Base-by-base conservation (phyloP, 2,797 vertebrate species). In the Tolypeutes matacus region DNA sequence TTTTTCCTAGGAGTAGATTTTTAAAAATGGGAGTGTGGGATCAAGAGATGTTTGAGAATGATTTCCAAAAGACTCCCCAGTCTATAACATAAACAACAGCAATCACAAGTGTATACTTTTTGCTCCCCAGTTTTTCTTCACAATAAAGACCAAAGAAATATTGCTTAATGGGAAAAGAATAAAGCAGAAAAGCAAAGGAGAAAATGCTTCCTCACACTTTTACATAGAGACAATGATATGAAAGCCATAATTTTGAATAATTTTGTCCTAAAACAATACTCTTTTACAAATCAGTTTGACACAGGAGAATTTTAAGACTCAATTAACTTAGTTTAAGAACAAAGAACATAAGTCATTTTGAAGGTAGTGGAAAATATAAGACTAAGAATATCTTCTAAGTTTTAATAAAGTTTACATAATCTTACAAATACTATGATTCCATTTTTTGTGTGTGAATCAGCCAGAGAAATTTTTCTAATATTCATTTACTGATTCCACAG, bases 401-500 rank as follows among this genome's bases (percentile, higher is more conserved):
- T 77, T 89, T 85, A 94, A 94, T 12, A 67, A 93, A 12, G 31
- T 69, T 92, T 86, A 90, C 2, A 53, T 29, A 77, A 73, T 81
- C 42, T 82, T 81, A 75, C 4, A 85, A 42, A 86, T 21, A 86
- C 27, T 46, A 20, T 93, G 65, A 60, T n/a, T 20, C 49, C 60
- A 39, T 64, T 94, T 56, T 76, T 94, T 83, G 18, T 17, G 62
- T 39, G 69, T 42, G 39, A 69, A 81, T 75, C 25, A 27, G 18
- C n/a, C 27, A 65, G 49, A 93, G 17, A 39, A 88, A 91, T 80
- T 81, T 86, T 92, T 86, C 60, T 89, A 88, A 93, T 89, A 92
- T 53, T 92, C 31, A 7, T 56, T 46, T 93, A 53, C 20, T 70
- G 39, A 89, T 67, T 67, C 69, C 62, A 86, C 2, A 67, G 21